Percentiles rank a stretch among this genome's conserved stretches.
Evolutionary conservation across 2,888 invertebrate genomes (phyloP).

Genomic region (Meganola albula): DNA sequence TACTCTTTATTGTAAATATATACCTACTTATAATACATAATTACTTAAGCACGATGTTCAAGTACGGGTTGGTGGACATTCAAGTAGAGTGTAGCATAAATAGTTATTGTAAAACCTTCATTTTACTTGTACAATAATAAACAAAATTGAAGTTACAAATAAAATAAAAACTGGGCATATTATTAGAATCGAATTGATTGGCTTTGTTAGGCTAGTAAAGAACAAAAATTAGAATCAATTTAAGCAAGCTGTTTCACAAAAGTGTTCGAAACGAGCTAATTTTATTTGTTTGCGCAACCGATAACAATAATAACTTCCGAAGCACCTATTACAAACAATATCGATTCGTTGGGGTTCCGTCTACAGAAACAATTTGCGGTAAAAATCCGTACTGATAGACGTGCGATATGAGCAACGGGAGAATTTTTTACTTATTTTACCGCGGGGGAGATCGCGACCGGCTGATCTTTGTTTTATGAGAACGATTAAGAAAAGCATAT

Average conservation of each 20-base stretch:
- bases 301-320: constrained; percentile 55
- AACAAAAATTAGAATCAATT: constrained; percentile 30
- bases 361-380: constrained; percentile 65
- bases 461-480: constrained; percentile 78
- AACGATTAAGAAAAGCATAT: constrained; percentile 79
- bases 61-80: too few relatives aligned
- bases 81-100: too few relatives aligned
- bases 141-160: neutral
- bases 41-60: too few relatives aligned
- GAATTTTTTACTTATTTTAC: constrained; percentile 57
- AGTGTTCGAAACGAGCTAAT: constrained; percentile 47
- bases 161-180: neutral
- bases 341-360: constrained; percentile 54
- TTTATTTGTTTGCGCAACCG: constrained; percentile 49
- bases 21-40: too few relatives aligned
- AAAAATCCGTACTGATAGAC: constrained; percentile 62
- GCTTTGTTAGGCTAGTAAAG: neutral
- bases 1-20: too few relatives aligned
- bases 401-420: constrained; percentile 69
- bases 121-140: neutral
- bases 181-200: too few relatives aligned
- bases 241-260: constrained; percentile 37
- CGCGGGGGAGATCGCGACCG: constrained; percentile 61
- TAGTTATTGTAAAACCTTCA: neutral
- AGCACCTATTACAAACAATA: constrained; percentile 58